Base-by-base conservation (phyloP, 2,888 invertebrate genomes). In the Ochropleura plecta region DNA sequence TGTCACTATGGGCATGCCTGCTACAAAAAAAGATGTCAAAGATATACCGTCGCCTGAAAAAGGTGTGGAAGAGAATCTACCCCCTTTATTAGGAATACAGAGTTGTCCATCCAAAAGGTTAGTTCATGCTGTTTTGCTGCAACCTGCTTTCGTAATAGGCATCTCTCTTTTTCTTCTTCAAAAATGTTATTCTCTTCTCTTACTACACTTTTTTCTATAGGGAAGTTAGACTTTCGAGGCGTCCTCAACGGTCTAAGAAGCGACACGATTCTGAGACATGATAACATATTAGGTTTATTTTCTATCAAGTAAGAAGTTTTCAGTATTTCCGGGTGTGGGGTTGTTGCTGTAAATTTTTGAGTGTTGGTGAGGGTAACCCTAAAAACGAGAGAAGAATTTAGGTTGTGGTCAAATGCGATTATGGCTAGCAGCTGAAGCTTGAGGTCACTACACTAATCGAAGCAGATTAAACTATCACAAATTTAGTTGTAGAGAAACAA, bases 31-130 rank as follows among this genome's bases (percentile, higher is more conserved):
- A 76, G 84, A 82, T 6, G 86, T 90, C 0, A 91, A 90, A 78
- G 95, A 96, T 81, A 95, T 95, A 46, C 90, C 90, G 0, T 95
- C 96, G 0, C 96, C 96, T 0, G 94, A 94, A 70, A 93, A 93
- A 55, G 59, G 78, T 0, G 86, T 87, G 8, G 89, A 90, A 5
- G 96, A 96, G 77, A 95, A 96, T 86, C n/a, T 89, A 14, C 92
- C 93, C 0, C 94, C 94, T 0, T 16, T 84, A 12, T 68, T 90
- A 59, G 94, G 90, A 0, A 89, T 93, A 80, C 94, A 94, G 79
- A 95, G 95, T 80, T 96, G 96, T 76, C 95, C 95, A 3, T 91
- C 94, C 5, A 95, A 95, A 90, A 95, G 94, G 96, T 96, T 67
- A 65, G 85, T 78, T 73, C 8, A 14, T 40, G 14, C 14, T 59